Conservation (phyloP, 2,797 vertebrate genomes). For the Stomatorhinus walkeri region DNA sequence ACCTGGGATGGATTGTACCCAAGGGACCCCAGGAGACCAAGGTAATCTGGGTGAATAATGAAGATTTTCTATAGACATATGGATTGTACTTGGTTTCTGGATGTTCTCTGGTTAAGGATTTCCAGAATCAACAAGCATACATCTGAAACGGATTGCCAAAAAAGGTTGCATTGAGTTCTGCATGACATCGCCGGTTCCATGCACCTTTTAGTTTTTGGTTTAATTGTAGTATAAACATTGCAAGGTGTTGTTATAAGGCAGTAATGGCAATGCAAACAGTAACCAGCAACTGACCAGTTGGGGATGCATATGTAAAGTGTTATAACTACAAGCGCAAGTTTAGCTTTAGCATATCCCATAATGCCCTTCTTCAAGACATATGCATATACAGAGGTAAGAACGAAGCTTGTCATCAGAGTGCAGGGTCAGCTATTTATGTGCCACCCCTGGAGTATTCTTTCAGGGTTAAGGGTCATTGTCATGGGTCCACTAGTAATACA, state of each 20-base stretch:
- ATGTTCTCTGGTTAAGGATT: conserved; percentile 49
- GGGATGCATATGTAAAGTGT: not conserved
- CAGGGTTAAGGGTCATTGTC: not conserved
- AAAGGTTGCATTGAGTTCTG: not conserved
- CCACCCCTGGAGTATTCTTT: not conserved
- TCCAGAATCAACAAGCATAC: conserved; percentile 51
- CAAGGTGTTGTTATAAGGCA: not conserved
- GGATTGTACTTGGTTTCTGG: conserved; percentile 65
- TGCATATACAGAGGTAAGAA: not conserved
- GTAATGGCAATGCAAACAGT: not conserved
- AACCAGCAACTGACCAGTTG: not conserved
- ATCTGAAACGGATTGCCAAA: conserved; percentile 50
- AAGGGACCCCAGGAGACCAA: conserved; percentile 53
- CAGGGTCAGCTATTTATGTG: not conserved
- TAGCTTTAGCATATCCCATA: not conserved
- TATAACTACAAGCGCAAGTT: not conserved
- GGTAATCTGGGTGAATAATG: conserved; percentile 64
- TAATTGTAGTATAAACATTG: not conserved
- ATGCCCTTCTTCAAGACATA: not conserved
- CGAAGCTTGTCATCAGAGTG: not conserved
- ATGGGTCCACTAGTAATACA: not conserved
- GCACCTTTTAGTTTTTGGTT: not conserved
- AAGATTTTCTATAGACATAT: conserved; percentile 61
- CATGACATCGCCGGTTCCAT: not conserved
- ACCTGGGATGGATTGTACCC: conserved; percentile 66